These are phyloP conservation scores for Malaclemys terrapin DNA, from an alignment of 2,113 vertebrate genomes.

Conservation along the genomic window DNA sequence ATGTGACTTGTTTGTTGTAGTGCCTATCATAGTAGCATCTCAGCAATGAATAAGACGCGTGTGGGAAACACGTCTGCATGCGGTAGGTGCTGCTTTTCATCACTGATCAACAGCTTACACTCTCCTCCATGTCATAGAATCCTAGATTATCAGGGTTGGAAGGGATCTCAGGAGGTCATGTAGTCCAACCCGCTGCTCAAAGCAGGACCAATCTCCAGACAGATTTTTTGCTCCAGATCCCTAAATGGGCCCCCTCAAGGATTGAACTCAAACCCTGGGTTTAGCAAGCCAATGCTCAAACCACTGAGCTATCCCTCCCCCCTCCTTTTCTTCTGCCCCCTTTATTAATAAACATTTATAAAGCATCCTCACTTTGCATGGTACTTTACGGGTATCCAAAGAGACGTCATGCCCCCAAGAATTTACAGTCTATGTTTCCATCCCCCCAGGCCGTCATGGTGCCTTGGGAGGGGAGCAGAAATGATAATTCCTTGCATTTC, in stretches of 20 bases:
- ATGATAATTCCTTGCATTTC: not conserved
- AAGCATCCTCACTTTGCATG: not conserved
- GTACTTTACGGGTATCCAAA: not conserved
- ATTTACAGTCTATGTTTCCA: not conserved
- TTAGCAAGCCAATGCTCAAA: too few relatives aligned
- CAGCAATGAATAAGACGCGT: not conserved
- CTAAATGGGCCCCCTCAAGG: too few relatives aligned
- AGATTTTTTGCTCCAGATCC: too few relatives aligned
- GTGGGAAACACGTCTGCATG: not conserved
- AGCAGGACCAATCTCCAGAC: too few relatives aligned
- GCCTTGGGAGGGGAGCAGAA: not conserved
- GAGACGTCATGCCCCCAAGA: not conserved
- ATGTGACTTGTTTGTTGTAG: not conserved
- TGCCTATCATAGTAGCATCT: not conserved
- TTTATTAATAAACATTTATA: constrained; percentile 31
- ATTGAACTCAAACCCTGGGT: too few relatives aligned
- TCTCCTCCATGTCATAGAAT: not conserved
- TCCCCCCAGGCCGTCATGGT: too few relatives aligned
- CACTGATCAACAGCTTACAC: constrained; percentile 16
- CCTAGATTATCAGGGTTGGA: too few relatives aligned
- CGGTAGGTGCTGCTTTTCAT: constrained; percentile 14
- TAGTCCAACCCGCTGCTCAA: too few relatives aligned
- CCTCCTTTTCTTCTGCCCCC: not conserved
- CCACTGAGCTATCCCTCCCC: too few relatives aligned
- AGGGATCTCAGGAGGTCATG: too few relatives aligned